These are phyloP conservation scores for Halisarca cf. caerulea DNA, from an alignment of 37 sponge, comb jelly and placozoan genomes.

Conservation along the genomic window DNA sequence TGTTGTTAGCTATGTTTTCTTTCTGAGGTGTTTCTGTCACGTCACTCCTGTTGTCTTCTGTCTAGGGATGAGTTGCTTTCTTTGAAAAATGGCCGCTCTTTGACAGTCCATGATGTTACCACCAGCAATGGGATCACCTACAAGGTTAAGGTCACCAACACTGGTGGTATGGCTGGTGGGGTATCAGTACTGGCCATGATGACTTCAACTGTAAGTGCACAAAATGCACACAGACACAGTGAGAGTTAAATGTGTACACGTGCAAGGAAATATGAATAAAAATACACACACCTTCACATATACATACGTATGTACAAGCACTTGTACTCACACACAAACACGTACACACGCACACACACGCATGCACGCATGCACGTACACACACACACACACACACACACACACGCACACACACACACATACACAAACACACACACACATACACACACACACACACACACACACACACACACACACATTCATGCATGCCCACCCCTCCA, in stretches of 20 bases:
- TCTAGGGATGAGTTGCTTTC: background rate
- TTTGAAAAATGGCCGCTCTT: background rate
- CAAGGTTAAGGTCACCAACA: conserved; percentile 73
- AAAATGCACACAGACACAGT: too few relatives aligned
- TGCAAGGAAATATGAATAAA: too few relatives aligned
- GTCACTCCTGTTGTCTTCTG: background rate
- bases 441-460: too few relatives aligned
- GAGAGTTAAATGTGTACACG: too few relatives aligned
- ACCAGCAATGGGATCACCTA: conserved; percentile 42
- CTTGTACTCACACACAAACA: background rate
- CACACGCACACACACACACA: too few relatives aligned
- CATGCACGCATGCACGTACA: background rate
- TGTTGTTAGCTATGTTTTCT: too few relatives aligned
- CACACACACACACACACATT: too few relatives aligned
- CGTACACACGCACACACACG: background rate
- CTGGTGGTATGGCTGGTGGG: conserved; percentile 51
- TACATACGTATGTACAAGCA: too few relatives aligned
- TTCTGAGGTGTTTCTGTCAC: too few relatives aligned
- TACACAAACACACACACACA: too few relatives aligned
- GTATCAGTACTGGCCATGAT: conserved; percentile 61
- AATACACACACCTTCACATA: too few relatives aligned
- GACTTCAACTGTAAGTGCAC: conserved; percentile 46
- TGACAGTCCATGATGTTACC: background rate
- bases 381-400: too few relatives aligned
- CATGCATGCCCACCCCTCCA: background rate